Evolutionary conservation across 2,797 vertebrate species (phyloP).

Genomic region (Pagetopsis macropterus): DNA sequence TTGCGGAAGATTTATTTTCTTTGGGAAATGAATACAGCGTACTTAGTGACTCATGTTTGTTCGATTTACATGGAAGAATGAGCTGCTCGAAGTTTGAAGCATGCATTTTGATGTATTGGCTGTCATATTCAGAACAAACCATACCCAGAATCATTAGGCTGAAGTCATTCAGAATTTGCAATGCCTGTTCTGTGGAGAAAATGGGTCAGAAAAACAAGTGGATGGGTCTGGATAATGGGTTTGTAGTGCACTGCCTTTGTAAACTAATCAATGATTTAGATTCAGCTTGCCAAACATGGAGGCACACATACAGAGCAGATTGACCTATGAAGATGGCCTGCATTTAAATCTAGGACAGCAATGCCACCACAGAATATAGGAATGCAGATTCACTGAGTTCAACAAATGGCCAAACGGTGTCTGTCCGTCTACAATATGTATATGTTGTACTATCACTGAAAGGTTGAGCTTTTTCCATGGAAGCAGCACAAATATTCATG

Average conservation of each 20-base stretch:
- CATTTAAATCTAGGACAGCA: slow-evolving; percentile 64
- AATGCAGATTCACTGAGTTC: slow-evolving; percentile 18
- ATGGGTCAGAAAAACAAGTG: slow-evolving; percentile 69
- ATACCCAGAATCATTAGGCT: not conserved
- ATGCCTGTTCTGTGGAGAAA: slow-evolving; percentile 38
- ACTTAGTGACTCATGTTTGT: slow-evolving; percentile 4
- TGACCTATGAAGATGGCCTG: slow-evolving; percentile 47
- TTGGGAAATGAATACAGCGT: slow-evolving; percentile 3
- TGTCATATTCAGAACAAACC: slow-evolving; percentile 8
- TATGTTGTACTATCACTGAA: not conserved
- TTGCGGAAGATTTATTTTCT: slow-evolving; percentile 5
- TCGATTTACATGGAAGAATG: slow-evolving; percentile 10
- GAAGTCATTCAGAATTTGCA: slow-evolving; percentile 6
- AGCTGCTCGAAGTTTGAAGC: slow-evolving; percentile 1
- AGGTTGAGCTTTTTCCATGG: slow-evolving; percentile 27
- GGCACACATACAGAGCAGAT: slow-evolving; percentile 42
- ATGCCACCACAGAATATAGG: slow-evolving; percentile 19
- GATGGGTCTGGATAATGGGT: slow-evolving; percentile 66
- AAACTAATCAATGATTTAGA: slow-evolving; percentile 71
- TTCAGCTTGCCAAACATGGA: slow-evolving; percentile 47
- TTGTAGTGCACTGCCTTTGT: slow-evolving; percentile 51
- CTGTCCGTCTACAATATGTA: slow-evolving; percentile 11
- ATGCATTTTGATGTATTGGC: not conserved
- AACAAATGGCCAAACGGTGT: slow-evolving; percentile 30
- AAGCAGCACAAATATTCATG: slow-evolving; percentile 4